A percentile compares a stretch with the other conserved stretches of the same genome.
Evolutionary conservation across 2,113 vertebrate genomes (phyloP).

Genomic region (Amphiprion ocellaris): DNA sequence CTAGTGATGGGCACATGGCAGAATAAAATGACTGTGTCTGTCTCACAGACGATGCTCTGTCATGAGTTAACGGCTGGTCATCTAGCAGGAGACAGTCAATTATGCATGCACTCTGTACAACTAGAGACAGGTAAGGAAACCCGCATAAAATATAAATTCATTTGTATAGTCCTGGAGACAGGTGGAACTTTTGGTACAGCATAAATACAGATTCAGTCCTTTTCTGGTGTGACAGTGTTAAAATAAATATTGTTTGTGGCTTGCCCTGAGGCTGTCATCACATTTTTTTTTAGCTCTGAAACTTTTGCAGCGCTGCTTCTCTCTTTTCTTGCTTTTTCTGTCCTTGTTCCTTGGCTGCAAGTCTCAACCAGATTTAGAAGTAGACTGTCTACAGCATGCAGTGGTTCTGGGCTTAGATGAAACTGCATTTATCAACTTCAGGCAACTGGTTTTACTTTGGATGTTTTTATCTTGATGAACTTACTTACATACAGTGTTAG

Average conservation of each 20-base stretch:
- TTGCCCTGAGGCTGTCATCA: neutral
- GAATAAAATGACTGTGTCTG: neutral
- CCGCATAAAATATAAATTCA: slow-evolving; percentile 43
- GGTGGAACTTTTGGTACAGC: neutral
- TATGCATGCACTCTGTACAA: slow-evolving; percentile 18
- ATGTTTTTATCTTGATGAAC: no score
- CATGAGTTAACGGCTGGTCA: neutral
- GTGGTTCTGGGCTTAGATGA: neutral
- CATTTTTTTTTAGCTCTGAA: neutral
- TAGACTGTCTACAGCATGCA: neutral
- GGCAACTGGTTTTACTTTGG: no score
- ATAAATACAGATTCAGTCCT: neutral
- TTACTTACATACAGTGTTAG: no score
- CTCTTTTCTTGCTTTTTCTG: neutral
- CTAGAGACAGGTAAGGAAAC: slow-evolving; percentile 20
- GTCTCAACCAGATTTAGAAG: neutral
- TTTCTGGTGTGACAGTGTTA: neutral
- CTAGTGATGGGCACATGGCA: neutral
- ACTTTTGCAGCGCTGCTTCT: neutral
- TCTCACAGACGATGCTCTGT: neutral
- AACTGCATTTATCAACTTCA: no score
- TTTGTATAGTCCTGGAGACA: slow-evolving; percentile 19
- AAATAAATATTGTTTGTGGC: neutral
- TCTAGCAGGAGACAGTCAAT: slow-evolving; percentile 33
- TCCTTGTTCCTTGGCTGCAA: neutral